Evolutionary conservation across 1,140 invertebrate genomes (phyloP).

Genomic region (Archegozetes longisetosus): DNA sequence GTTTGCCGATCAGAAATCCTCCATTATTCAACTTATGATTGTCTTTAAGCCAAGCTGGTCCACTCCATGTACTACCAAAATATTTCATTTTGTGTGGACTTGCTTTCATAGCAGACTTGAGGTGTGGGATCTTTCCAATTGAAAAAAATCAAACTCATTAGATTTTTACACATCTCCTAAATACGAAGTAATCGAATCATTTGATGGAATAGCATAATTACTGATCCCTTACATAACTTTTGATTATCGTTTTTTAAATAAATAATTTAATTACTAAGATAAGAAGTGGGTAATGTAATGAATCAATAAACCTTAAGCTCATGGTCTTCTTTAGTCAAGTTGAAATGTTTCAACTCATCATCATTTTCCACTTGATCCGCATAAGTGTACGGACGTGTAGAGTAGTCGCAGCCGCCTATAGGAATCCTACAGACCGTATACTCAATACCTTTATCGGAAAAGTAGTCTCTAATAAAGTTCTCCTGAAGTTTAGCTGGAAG

Average conservation of each 20-base stretch:
- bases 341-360: slow-evolving; percentile 21
- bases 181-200: background rate
- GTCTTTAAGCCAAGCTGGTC: slow-evolving; percentile 83
- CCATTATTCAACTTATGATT: slow-evolving; percentile 36
- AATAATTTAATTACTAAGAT: too few relatives aligned
- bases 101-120: background rate
- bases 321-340: slow-evolving; percentile 2
- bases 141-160: too few relatives aligned
- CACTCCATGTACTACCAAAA: slow-evolving; percentile 56
- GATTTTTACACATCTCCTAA: too few relatives aligned
- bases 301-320: background rate
- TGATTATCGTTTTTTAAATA: too few relatives aligned
- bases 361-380: slow-evolving; percentile 40
- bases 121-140: slow-evolving; percentile 5
- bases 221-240: too few relatives aligned
- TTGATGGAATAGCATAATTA: background rate
- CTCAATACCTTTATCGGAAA: slow-evolving; percentile 34
- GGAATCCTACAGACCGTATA: slow-evolving; percentile 57
- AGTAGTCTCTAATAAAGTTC: slow-evolving; percentile 4
- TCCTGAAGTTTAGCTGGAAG: background rate
- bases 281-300: too few relatives aligned
- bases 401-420: slow-evolving; percentile 68
- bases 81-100: slow-evolving; percentile 28
- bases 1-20: slow-evolving; percentile 33
- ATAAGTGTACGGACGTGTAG: slow-evolving; percentile 46